Evolutionary conservation across 2,888 invertebrate genomes (phyloP), one percentile per base, ranked within the genome.

Genomic region (Liposcelis brunnea): DNA sequence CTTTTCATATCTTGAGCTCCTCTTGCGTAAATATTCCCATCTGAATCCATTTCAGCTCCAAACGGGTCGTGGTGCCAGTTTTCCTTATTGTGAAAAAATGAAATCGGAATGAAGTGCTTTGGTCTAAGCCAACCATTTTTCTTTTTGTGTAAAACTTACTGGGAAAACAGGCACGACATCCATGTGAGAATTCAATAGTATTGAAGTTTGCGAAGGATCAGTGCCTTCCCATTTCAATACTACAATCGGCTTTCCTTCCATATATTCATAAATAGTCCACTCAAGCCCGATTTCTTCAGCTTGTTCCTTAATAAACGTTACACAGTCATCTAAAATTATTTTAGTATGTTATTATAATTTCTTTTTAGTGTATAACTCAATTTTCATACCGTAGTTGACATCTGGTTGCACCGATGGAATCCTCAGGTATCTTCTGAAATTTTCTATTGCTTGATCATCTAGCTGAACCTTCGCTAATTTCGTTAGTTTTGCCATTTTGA

Each of bases 141-240:
- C n/a, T n/a, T n/a, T n/a, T n/a, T n/a, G n/a, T n/a, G n/a, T n/a
- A n/a, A n/a, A n/a, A n/a, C n/a, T n/a, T n/a, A n/a, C n/a, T n/a
- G n/a, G n/a, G n/a, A n/a, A 91, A 0, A 93, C 94, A 5, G 95
- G 94, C 1, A 95, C 95, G 2, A 97, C 95, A 61, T 97, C 95
- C 76, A 89, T 94, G 58, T 97, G 95, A 5, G 91, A 93, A 61
- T 93, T 94, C 16, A 97, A 70, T 51, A 95, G 59, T 48, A 97
- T 69, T 1, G 83, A 64, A 3, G 81, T 75, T 46, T 80, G 62
- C 0, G 67, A 58, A 1, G 82, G 80, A 31, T 85, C 71, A 1
- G 66, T 71, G 31, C 95, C 95, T 31, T 58, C 54, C 83, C 90
- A 87, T 56, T 86, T 84, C 59, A 97, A 66, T 19, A 91, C 65